phyloP scores from a whole-genome alignment of 2,888 invertebrate genomes.

The Chouioia cunea region DNA sequence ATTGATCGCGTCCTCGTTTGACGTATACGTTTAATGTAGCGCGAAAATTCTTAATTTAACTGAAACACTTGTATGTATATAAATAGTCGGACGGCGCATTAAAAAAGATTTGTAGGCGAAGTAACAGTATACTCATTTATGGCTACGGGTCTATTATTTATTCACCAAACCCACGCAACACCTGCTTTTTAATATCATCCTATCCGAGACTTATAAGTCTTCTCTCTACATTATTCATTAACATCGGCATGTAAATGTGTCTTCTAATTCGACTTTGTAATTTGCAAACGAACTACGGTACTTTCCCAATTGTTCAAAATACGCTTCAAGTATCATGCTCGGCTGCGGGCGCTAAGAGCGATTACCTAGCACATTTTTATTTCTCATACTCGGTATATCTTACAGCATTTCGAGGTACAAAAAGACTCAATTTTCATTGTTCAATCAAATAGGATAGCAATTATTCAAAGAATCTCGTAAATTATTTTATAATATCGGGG shows the following conservation, averaged over 20 bases:
- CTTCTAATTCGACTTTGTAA: constrained; percentile 1
- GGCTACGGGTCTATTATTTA: constrained; percentile 5
- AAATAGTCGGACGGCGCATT: background rate
- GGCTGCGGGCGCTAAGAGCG: no score
- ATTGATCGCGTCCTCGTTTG: no score
- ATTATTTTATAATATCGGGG: no score
- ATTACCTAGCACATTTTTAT: no score
- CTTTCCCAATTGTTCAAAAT: background rate
- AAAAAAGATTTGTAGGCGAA: constrained; percentile 18
- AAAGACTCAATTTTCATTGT: no score
- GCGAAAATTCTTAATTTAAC: constrained; percentile 1
- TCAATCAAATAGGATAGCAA: no score
- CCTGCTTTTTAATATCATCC: background rate
- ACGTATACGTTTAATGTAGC: no score
- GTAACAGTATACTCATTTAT: background rate
- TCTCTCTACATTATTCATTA: constrained; percentile 25
- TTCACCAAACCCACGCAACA: constrained; percentile 16
- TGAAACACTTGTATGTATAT: background rate
- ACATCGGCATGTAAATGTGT: constrained; percentile 15
- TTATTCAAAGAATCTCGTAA: no score
- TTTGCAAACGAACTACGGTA: background rate
- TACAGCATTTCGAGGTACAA: no score
- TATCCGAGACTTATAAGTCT: constrained; percentile 15
- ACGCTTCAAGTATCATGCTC: no score
- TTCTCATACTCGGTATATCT: no score